Base-by-base conservation (phyloP, 2,113 vertebrate species). In the Syngnathus floridae region DNA sequence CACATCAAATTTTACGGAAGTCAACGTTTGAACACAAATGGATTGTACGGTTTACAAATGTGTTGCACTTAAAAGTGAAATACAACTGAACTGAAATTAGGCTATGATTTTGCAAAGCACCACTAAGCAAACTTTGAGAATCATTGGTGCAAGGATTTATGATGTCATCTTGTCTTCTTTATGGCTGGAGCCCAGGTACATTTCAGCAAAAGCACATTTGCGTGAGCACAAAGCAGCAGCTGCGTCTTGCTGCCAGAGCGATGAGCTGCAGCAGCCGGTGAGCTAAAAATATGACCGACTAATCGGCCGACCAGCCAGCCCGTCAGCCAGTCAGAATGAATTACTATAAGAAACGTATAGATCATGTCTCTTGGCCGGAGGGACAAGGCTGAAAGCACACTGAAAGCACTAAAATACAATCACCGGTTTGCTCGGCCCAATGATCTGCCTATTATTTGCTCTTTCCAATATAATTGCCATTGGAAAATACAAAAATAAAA, bases 171-270 rank as follows among this genome's bases (percentile, higher is more conserved):
- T 35, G 22, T 35, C 58, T 19, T 60, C 58, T 21, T 41, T 40
- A n/a, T n/a, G 35, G 58, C 38, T 1, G 0, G n/a, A 61, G 37
- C 40, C 9, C 37, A 13, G n/a, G 58, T 31, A 61, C 40, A 61
- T 14, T 61, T 40, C 9, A 61, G 37, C 7, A 61, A n/a, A 81
- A 86, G 85, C 87, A 87, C 85, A 81, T 52, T 66, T 19, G 40
- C 14, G 10, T 21, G 45, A 84, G 77, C 75, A 79, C 75, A 71
- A 72, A 67, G 36, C 14, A 70, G 36, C 13, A 76, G 26, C 5
- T 52, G 41, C 35, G 43, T 51, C 37, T 54, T n/a, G 12, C 11
- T 9, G 35, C 31, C 26, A 31, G 62, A 73, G 59, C 13, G 51
- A 49, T 41, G 5, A 52, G 46, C 61, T 31, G 57, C 37, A 26